A percentile compares a stretch with the other conserved stretches of the same genome.
Conservation (phyloP, 2,888 invertebrate genomes). For the Epistrophe grossulariae region DNA sequence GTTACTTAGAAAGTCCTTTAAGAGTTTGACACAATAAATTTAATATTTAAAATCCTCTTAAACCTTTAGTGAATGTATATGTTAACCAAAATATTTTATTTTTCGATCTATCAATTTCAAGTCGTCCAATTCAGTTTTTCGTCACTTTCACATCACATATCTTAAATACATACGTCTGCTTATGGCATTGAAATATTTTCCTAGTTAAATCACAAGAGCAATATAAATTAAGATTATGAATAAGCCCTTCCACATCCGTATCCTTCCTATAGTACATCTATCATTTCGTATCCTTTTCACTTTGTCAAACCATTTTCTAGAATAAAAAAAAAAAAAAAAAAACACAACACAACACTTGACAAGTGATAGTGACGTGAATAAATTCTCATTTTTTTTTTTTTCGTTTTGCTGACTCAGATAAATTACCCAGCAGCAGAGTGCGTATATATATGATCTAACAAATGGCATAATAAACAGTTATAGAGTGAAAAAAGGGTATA, state of each 20-base stretch:
- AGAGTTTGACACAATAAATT: neutral
- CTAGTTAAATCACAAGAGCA: neutral
- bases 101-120: neutral
- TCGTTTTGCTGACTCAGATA: conserved; percentile 30
- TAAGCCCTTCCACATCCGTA: neutral
- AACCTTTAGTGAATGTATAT: neutral
- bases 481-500: conserved; percentile 33
- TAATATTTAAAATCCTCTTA: neutral
- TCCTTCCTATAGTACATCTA: conserved; percentile 20
- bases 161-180: neutral
- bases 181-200: conserved; percentile 3
- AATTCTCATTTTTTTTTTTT: conserved; percentile 30
- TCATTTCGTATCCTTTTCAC: conserved; percentile 40
- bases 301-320: conserved; percentile 25
- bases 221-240: conserved; percentile 33
- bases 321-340: conserved; percentile 11
- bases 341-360: conserved; percentile 34
- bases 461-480: conserved; percentile 27
- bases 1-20: too few species aligned
- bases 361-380: conserved; percentile 56
- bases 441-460: conserved; percentile 24
- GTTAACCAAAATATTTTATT: neutral
- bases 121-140: neutral
- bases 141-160: neutral
- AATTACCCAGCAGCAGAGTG: conserved; percentile 23